These are phyloP conservation scores for Psephotus haematonotus DNA, from an alignment of 2,113 vertebrate species.

Conservation along the genomic window DNA sequence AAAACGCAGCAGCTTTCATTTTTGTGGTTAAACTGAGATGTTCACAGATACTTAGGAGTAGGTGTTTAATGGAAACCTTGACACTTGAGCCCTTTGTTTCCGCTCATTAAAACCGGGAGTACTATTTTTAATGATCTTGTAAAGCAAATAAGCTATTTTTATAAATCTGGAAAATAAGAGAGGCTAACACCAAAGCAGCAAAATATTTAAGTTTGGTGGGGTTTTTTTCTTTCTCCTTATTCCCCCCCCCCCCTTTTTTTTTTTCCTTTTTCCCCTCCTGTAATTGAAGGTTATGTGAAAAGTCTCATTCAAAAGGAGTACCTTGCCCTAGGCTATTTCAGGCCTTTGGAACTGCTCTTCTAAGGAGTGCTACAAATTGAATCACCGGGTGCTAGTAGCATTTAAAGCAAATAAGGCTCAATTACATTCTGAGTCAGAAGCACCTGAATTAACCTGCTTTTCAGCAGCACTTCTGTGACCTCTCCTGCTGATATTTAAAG, in stretches of 20 bases:
- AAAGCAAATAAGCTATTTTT: not conserved
- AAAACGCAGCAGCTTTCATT: not conserved
- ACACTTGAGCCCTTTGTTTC: constrained; percentile 27
- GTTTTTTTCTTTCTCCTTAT: not conserved
- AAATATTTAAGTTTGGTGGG: not conserved
- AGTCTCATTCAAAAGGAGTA: not conserved
- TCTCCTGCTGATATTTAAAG: constrained; percentile 1
- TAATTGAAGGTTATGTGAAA: constrained; percentile 33
- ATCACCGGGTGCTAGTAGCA: not conserved
- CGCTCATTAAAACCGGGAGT: not conserved
- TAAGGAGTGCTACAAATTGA: constrained; percentile 40
- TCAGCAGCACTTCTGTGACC: constrained; percentile 41
- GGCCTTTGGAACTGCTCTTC: constrained; percentile 25
- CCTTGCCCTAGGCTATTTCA: constrained; percentile 8
- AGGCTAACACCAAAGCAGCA: not conserved
- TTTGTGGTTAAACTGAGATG: not conserved
- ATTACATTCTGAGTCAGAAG: constrained; percentile 51
- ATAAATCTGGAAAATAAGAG: not conserved
- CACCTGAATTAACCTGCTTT: constrained; percentile 61
- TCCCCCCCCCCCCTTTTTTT: too few species aligned
- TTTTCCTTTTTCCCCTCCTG: not conserved
- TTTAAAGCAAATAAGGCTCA: constrained; percentile 35
- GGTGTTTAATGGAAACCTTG: constrained; percentile 43
- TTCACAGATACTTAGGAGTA: not conserved
- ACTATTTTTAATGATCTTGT: not conserved